Conservation (phyloP, 2,888 invertebrate genomes). For the Cantharis nigra region DNA sequence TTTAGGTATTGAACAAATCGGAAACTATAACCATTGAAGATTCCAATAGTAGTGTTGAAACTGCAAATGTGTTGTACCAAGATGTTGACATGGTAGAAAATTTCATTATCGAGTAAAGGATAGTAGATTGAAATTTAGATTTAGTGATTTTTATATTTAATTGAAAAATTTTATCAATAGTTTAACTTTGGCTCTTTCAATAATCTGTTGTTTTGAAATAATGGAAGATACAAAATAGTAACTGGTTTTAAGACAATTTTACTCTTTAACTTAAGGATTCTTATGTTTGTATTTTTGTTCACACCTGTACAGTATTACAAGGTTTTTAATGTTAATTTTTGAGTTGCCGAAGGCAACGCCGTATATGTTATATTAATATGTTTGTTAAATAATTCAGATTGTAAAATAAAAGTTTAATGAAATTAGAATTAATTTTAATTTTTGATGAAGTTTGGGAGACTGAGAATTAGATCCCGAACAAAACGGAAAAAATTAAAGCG, state of each 20-base stretch:
- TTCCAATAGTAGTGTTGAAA: background rate
- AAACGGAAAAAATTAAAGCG: background rate
- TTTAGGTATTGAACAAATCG: conserved; percentile 23
- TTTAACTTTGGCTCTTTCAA: background rate
- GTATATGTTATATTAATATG: too few species aligned
- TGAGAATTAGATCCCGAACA: too few species aligned
- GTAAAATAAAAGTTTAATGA: background rate
- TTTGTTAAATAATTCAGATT: background rate
- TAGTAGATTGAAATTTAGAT: background rate
- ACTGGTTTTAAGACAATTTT: background rate
- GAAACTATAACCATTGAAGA: conserved; percentile 17
- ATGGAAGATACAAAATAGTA: background rate
- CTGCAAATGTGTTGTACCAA: background rate
- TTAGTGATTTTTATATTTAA: background rate
- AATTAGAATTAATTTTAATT: background rate
- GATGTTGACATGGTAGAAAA: background rate
- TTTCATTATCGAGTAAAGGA: background rate
- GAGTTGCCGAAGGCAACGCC: too few species aligned
- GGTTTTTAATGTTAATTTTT: too few species aligned
- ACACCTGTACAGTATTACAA: background rate
- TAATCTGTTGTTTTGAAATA: background rate
- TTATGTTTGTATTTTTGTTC: background rate
- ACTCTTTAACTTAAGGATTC: background rate
- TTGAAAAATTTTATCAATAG: background rate
- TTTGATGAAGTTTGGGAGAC: too few species aligned